These are phyloP conservation scores for Proteles cristata DNA, from an alignment of 2,113 vertebrate genomes.

Conservation along the genomic window DNA sequence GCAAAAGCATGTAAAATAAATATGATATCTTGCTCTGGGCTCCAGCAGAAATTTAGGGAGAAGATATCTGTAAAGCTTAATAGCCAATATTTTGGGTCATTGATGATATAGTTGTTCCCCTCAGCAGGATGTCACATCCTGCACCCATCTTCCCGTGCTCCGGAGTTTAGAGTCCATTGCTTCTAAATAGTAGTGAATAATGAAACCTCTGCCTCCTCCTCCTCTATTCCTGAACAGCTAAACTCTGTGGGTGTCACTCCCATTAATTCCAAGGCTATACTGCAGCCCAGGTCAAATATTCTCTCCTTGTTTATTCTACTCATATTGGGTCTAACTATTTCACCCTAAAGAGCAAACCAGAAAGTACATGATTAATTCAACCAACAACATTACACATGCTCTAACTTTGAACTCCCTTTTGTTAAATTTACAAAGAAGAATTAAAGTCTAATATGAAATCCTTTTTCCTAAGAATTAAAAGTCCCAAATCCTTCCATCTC, in stretches of 20 bases:
- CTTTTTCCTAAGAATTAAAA: neutral
- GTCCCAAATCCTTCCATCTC: neutral
- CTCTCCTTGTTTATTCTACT: neutral
- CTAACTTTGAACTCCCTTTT: neutral
- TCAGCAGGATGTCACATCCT: neutral
- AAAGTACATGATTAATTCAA: neutral
- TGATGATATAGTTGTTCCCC: neutral
- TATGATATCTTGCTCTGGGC: neutral
- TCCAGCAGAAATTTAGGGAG: neutral
- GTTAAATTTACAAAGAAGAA: neutral
- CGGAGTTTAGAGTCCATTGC: neutral
- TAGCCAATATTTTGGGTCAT: neutral
- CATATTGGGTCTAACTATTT: neutral
- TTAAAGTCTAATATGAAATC: neutral
- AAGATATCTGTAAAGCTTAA: neutral
- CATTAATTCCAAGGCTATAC: neutral
- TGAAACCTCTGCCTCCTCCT: neutral
- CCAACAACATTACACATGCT: neutral
- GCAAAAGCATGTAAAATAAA: neutral
- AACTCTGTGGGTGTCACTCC: neutral
- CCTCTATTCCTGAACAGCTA: neutral
- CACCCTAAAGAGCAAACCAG: conserved; percentile 8
- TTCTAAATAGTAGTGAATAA: neutral
- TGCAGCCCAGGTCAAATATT: neutral
- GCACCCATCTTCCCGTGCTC: neutral